A percentile compares a stretch with the other conserved stretches of the same genome.
Evolutionary conservation across 2,888 invertebrate genomes (phyloP).

Genomic region (Callimorpha dominula): DNA sequence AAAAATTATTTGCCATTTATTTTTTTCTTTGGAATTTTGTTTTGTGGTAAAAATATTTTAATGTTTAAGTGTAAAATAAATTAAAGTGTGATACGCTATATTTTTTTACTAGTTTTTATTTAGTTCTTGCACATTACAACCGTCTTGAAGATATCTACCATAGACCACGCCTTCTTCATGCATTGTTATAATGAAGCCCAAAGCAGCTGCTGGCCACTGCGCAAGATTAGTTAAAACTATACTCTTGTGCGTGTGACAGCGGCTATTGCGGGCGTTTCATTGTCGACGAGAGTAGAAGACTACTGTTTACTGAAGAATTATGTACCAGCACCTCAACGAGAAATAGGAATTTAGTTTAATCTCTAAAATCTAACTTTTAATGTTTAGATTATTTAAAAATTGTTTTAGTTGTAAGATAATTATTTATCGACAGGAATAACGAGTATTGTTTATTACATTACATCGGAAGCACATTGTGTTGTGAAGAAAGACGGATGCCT

Average conservation of each 20-base stretch:
- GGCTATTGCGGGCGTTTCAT: constrained; percentile 96
- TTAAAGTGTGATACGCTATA: not conserved
- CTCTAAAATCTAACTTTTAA: too few relatives aligned
- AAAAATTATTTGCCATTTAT: not conserved
- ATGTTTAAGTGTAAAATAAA: constrained; percentile 3
- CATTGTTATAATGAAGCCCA: constrained; percentile 88
- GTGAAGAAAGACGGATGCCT: too few relatives aligned
- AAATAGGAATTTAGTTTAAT: not conserved
- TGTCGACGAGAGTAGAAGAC: constrained; percentile 67
- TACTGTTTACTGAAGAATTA: constrained; percentile 12
- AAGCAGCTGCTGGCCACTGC: constrained; percentile 99
- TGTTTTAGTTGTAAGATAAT: not conserved
- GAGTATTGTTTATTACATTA: not conserved
- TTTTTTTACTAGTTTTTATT: constrained; percentile 23
- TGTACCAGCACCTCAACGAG: constrained; percentile 11
- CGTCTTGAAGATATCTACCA: constrained; percentile 45
- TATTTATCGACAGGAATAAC: not conserved
- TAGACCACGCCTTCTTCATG: constrained; percentile 46
- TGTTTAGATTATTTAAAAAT: not conserved
- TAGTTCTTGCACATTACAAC: constrained; percentile 25
- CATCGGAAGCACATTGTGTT: too few relatives aligned
- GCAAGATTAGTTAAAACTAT: constrained; percentile 95
- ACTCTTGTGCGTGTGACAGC: constrained; percentile 99
- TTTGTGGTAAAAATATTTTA: not conserved
- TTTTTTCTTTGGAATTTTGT: not conserved